These are phyloP conservation scores for Galbula dea DNA, from an alignment of 2,113 vertebrate species.

Conservation along the genomic window DNA sequence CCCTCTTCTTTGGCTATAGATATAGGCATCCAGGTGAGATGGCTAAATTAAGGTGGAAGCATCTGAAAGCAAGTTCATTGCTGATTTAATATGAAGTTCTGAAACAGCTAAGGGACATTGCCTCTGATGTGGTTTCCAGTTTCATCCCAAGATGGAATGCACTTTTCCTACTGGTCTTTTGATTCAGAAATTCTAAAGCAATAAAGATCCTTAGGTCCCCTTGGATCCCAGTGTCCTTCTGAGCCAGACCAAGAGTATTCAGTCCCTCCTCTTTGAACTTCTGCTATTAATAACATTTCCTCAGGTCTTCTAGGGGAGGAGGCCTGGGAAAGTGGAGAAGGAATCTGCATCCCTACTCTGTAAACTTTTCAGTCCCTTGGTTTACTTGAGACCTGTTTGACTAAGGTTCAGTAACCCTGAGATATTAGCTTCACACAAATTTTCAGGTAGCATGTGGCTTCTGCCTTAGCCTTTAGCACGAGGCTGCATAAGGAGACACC, in stretches of 20 bases:
- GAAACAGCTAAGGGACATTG: not conserved
- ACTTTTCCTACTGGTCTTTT: not conserved
- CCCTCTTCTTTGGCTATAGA: not conserved
- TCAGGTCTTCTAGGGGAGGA: not conserved
- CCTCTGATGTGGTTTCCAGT: not conserved
- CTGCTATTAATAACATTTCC: not conserved
- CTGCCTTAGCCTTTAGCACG: not conserved
- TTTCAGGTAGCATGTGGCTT: not conserved
- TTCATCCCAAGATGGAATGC: not conserved
- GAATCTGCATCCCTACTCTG: accelerated
- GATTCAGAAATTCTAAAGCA: not conserved
- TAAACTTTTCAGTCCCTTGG: not conserved
- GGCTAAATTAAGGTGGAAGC: not conserved
- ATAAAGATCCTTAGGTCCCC: not conserved
- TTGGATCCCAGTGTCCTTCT: not conserved
- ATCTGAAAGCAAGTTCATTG: not conserved
- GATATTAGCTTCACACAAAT: not conserved
- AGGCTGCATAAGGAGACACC: not conserved
- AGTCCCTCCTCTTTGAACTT: not conserved
- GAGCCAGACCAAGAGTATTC: not conserved
- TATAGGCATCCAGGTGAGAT: not conserved
- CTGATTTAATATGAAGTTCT: not conserved
- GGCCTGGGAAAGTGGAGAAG: not conserved
- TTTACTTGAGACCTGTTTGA: not conserved
- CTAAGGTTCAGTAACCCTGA: not conserved